phyloP scores from a whole-genome alignment of 2,113 vertebrate genomes.

The Tenrec ecaudatus region DNA sequence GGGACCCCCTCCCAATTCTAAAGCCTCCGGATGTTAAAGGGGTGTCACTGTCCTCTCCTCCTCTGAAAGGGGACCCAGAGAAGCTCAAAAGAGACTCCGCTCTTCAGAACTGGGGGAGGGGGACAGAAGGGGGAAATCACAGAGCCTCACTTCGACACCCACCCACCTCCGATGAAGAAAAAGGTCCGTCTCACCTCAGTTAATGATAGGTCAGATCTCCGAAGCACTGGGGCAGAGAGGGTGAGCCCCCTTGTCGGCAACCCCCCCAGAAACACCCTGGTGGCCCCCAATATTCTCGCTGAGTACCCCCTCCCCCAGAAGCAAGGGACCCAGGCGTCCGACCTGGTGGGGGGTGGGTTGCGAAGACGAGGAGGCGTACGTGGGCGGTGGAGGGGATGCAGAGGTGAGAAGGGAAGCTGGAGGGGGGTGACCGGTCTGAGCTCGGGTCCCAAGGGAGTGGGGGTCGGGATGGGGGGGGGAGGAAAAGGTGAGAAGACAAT shows the following conservation, averaged over 20 bases:
- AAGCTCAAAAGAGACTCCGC: background rate
- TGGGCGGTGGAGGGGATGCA: conserved; percentile 37
- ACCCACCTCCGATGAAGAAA: conserved; percentile 75
- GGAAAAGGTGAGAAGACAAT: conserved; percentile 77
- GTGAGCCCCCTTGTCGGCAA: conserved; percentile 40
- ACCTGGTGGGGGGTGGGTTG: conserved; percentile 52
- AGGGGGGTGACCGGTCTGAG: conserved; percentile 42
- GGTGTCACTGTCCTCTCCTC: background rate
- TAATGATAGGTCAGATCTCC: conserved; percentile 68
- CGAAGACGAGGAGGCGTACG: conserved; percentile 34
- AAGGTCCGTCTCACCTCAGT: conserved; percentile 78
- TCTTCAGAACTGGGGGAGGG: background rate
- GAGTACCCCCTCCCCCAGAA: conserved; percentile 71
- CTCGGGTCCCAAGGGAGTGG: conserved; percentile 11
- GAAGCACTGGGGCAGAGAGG: conserved; percentile 58
- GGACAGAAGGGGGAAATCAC: no score
- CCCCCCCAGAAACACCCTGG: conserved; percentile 62
- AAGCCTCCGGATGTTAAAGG: background rate
- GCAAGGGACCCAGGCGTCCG: conserved; percentile 78
- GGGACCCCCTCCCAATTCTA: conserved; percentile 41
- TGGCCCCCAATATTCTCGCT: conserved; percentile 45
- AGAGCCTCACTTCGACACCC: conserved; percentile 57
- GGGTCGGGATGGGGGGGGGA: background rate
- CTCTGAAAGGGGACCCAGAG: background rate
- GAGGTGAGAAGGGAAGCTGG: conserved; percentile 4